Evolutionary conservation across 2,113 vertebrate species (phyloP), one percentile per base, ranked within the genome.

Genomic region (Cathartes aura): DNA sequence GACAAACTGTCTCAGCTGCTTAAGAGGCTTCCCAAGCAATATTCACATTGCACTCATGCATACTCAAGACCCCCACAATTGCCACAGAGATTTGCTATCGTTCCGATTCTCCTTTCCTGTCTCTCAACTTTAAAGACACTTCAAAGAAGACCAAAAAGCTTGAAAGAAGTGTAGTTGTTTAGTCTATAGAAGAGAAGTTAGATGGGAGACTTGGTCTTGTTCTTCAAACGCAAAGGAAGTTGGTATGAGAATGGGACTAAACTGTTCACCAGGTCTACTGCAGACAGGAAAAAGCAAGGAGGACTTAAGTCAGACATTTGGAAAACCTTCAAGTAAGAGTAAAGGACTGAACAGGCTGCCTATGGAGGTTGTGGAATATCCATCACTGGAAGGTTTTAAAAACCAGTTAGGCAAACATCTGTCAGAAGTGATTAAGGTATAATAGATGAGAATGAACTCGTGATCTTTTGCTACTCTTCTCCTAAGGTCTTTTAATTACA

Each of bases 101-200:
- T 63, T 84, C 91, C 94, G 43, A 62, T 93, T 82, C 60, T 82
- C n/a, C 79, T 82, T 93, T 90, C 82, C 83, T 48, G 59, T 36
- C 63, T 93, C 72, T 87, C 60, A 89, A 72, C 68, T 71, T 78
- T 71, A 85, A 96, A 91, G 73, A 91, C n/a, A 87, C 72, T 95
- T 96, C 80, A 94, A 96, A 95, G 60, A 88, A 86, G 89, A 96
- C 93, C 67, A 96, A 96, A 96, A 96, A 89, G n/a, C 50, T 52
- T 63, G 32, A 87, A 91, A 96, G 45, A 73, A 78, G 22, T 56
- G 24, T 29, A 94, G n/a, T 52, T 93, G 87, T 96, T 96, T 96
- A 96, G 81, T 91, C 96, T 96, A 43, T 2, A 59, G 81, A 81
- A 83, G 22, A 87, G 59, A 92, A 93, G 75, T 89, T n/a, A 95